These are phyloP conservation scores for Uropsilus gracilis DNA, from an alignment of 2,113 vertebrate genomes.

Conservation along the genomic window DNA sequence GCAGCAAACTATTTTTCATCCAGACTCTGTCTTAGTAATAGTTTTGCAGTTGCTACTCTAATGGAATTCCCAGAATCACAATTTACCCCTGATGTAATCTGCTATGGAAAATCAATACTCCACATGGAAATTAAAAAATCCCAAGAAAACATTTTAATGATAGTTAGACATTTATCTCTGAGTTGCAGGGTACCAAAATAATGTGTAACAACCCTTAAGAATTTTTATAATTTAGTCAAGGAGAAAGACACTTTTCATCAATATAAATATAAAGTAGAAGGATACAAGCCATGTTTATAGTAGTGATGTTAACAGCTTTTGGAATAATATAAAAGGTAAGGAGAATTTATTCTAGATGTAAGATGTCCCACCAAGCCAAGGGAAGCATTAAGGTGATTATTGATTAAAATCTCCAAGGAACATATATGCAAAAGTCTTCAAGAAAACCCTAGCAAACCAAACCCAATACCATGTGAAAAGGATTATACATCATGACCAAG, in stretches of 20 bases:
- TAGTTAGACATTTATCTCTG: background rate
- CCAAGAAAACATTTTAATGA: background rate
- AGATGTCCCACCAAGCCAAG: background rate
- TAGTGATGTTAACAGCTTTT: background rate
- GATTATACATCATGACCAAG: no score
- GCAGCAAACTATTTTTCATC: conserved; percentile 31
- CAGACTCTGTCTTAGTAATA: conserved; percentile 63
- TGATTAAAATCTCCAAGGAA: background rate
- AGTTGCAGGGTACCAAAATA: background rate
- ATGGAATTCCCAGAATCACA: conserved; percentile 45
- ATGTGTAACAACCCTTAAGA: background rate
- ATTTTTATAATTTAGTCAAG: background rate
- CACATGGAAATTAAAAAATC: background rate
- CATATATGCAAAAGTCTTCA: no score
- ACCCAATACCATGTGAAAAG: no score
- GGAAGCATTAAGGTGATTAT: background rate
- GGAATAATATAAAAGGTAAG: background rate
- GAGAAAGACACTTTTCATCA: background rate
- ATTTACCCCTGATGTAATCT: conserved; percentile 39
- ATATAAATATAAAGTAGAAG: background rate
- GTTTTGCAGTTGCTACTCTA: conserved; percentile 44
- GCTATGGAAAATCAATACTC: conserved; percentile 51
- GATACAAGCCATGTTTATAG: background rate
- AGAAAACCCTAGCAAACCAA: no score
- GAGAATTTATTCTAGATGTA: background rate